Evolutionary conservation across 1,140 invertebrate genomes (phyloP), one percentile per base, ranked within the genome.

Genomic region (Pissodes strobi): DNA sequence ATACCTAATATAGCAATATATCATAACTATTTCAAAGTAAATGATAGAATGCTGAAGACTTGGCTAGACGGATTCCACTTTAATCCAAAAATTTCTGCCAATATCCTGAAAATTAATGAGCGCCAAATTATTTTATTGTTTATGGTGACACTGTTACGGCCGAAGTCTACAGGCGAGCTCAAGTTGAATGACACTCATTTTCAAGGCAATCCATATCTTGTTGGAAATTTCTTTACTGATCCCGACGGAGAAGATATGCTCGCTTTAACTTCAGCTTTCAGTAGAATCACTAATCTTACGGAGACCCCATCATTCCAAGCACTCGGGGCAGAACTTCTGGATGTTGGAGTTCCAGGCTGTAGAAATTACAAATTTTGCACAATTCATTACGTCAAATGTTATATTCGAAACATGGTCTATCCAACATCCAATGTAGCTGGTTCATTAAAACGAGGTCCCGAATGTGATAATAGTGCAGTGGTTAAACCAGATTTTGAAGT

Each of bases 391-490:
- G 66, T 69, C 25, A 67, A 63, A 51, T 69, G 65, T 27, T 68
- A 69, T 43, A 58, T 69, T 89, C 88, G 85, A 77, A 82, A 27
- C 91, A 90, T 72, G 85, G 66, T 43, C 1, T 53, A 41, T 58
- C 62, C 66, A 1, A 53, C 18, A 1, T 51, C 27, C 4, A 25
- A 63, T 71, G 86, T 87, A 52, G 78, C 84, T 8, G 83, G 87
- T 0, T 89, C 88, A 0, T 84, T 81, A 6, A 88, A 86, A 74
- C 92, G 92, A 90, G 90, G 91, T 0, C 83, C 86, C 0, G 27
- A 68, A 1, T 77, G 70, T 1, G 89, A 92, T 74, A 69, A 77
- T 1, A 69, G 76, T 8, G 85, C 89, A 0, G 90, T 93, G 0
- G 90, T 94, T 0, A 85, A 89, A 73, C 83, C 86, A 0, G 75